phyloP scores from a whole-genome alignment of 2,888 invertebrate species.

The Agrotis ipsilon region DNA sequence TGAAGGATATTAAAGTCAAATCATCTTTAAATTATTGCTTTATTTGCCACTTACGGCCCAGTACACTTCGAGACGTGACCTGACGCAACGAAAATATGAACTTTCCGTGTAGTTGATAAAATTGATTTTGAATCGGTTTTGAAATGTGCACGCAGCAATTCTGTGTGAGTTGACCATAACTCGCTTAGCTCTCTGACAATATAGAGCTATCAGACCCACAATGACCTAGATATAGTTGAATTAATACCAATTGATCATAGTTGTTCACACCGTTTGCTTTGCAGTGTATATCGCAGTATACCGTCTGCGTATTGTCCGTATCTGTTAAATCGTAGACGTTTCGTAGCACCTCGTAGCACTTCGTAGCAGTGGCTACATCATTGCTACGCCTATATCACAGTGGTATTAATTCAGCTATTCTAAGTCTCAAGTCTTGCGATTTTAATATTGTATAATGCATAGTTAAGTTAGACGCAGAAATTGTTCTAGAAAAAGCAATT shows the following conservation, averaged over 20 bases:
- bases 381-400: not conserved
- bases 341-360: constrained; percentile 39
- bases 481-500: too few relatives aligned
- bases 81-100: too few relatives aligned
- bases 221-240: constrained; percentile 8
- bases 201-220: not conserved
- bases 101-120: too few relatives aligned
- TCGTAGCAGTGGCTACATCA: constrained; percentile 14
- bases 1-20: not conserved
- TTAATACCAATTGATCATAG: constrained; percentile 20
- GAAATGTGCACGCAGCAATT: too few relatives aligned
- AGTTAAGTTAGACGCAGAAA: too few relatives aligned
- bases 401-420: not conserved
- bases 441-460: too few relatives aligned
- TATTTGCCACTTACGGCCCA: not conserved
- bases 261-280: not conserved
- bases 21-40: not conserved
- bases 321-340: constrained; percentile 15
- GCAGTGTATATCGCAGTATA: not conserved
- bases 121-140: too few relatives aligned
- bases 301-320: not conserved
- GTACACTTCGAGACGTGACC: too few relatives aligned
- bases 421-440: not conserved
- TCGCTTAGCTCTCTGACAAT: not conserved
- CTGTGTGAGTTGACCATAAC: too few relatives aligned